Evolutionary conservation across 2,888 invertebrate genomes (phyloP), one percentile per base, ranked within the genome.

Genomic region (Heliconius cydno): DNA sequence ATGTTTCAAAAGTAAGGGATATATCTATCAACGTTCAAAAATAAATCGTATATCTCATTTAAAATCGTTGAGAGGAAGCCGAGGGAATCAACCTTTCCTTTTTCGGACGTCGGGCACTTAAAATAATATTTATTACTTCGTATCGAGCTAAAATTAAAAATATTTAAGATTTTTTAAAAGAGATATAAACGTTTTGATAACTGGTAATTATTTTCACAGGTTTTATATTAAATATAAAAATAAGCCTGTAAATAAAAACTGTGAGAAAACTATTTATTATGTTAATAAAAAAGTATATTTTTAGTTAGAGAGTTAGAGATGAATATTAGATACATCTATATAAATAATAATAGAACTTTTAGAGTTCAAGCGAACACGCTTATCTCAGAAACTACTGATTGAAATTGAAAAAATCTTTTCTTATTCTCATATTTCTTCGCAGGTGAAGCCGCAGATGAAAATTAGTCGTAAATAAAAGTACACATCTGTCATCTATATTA

Each of bases 31-130:
- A 80, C 78, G 72, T 83, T 82, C 82, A 83, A 84, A 85, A 83
- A 83, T 84, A 79, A 83, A 85, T 77, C 82, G 84, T 83, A 84
- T 46, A 86, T 87, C 86, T 85, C 88, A 88, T 88, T 81, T 83
- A 80, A 82, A 88, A 87, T 83, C 86, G 87, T 87, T 77, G 19
- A 52, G 41, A 73, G 46, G 38, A 57, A 41, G 22, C 86, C 80
- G 84, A 82, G 83, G 80, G 82, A 77, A 80, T 82, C 88, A 88
- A 82, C 76, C 81, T 79, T 46, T 81, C 68, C 76, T 66, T 60
- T 80, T 78, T 71, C 65, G 80, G 80, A 60, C 52, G 30, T 34
- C 30, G 57, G 57, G 13, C 30, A 73, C 72, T 57, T 15, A 57
- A 73, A 52, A 34, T 57, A 30, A 15, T 73, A 57, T 73, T 73